Evolutionary conservation across 2,888 invertebrate species (phyloP).

Genomic region (Petrolisthes cinctipes): DNA sequence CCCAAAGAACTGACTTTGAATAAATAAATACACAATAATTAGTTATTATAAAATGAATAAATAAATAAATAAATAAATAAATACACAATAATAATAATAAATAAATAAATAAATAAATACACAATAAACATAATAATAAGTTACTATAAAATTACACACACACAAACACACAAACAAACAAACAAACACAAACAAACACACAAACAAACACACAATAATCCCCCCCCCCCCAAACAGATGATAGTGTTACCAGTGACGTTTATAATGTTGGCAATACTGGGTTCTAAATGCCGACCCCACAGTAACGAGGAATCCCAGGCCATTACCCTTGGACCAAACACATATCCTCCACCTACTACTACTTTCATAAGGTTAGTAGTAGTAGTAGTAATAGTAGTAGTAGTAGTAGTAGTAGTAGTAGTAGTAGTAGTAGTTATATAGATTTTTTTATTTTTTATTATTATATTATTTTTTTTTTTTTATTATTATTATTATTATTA

Average conservation of each 20-base stretch:
- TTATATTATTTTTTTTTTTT: not conserved
- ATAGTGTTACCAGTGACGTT: constrained; percentile 47
- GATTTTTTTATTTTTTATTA: not conserved
- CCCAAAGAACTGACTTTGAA: too few species aligned
- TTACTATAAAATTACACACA: too few species aligned
- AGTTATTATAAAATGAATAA: too few species aligned
- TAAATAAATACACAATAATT: too few species aligned
- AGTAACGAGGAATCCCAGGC: not conserved
- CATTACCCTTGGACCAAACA: constrained; percentile 3
- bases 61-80: too few species aligned
- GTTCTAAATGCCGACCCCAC: constrained; percentile 27
- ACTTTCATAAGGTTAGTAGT: constrained; percentile 40
- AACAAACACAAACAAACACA: not conserved
- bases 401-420: not conserved
- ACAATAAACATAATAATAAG: too few species aligned
- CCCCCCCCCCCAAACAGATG: constrained; percentile 18
- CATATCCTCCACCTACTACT: constrained; percentile 27
- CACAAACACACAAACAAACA: not conserved
- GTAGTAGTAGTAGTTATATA: not conserved
- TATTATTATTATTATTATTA: not conserved
- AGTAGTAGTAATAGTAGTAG: not conserved
- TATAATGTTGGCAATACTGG: constrained; percentile 49
- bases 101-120: too few species aligned
- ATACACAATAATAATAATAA: too few species aligned
- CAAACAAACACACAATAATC: not conserved